A percentile compares a stretch with the other conserved stretches of the same genome.
phyloP scores from a whole-genome alignment of 1,140 invertebrate genomes.

The Drosophila mauritiana region DNA sequence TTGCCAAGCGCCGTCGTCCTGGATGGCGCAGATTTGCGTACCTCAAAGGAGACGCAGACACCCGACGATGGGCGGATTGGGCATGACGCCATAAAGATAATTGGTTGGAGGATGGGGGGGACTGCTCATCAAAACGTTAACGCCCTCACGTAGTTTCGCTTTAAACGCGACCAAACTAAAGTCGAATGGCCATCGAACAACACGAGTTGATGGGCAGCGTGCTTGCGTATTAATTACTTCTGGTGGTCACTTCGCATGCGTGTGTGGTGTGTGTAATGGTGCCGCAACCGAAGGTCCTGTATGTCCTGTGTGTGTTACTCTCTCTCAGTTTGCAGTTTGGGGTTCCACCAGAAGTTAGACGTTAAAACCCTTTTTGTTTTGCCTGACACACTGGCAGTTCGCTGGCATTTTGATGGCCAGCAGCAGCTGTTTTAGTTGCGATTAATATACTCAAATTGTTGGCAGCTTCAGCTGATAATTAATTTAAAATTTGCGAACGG shows the following conservation, averaged over 20 bases:
- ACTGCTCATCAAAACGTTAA: slow-evolving; percentile 20
- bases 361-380: slow-evolving; percentile 5
- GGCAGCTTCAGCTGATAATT: slow-evolving; percentile 10
- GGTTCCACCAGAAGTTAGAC: slow-evolving; percentile 5
- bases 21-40: slow-evolving; percentile 15
- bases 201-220: background rate
- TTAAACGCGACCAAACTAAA: slow-evolving; percentile 17
- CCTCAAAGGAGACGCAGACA: background rate
- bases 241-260: slow-evolving; percentile 15
- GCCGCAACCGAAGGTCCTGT: background rate
- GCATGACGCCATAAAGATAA: slow-evolving; percentile 37
- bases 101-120: slow-evolving; percentile 11
- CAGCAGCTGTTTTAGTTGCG: slow-evolving; percentile 12
- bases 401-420: slow-evolving; percentile 4
- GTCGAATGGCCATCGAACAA: slow-evolving; percentile 10
- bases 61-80: background rate
- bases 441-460: slow-evolving; percentile 2
- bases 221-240: slow-evolving; percentile 37
- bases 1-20: slow-evolving; percentile 26
- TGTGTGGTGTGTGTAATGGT: background rate
- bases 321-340: background rate
- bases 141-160: slow-evolving; percentile 25
- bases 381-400: slow-evolving; percentile 6
- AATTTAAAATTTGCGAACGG: slow-evolving; percentile 10
- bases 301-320: no score